These are phyloP conservation scores for Mya arenaria DNA, from an alignment of 1,140 invertebrate genomes.

Conservation along the genomic window DNA sequence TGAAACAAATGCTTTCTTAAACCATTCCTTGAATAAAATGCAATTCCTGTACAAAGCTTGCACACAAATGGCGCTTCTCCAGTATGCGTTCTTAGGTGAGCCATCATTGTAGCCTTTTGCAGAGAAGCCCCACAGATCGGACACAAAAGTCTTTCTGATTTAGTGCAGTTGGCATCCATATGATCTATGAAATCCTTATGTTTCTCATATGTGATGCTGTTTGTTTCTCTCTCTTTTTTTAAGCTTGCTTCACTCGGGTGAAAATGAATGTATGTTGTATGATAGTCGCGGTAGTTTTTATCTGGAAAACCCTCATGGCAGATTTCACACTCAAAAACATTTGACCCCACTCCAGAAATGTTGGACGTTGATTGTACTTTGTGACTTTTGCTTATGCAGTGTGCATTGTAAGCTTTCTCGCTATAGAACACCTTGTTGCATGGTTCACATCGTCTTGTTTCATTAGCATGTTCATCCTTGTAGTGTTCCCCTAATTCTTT, in stretches of 20 bases:
- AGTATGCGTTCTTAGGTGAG: conserved; percentile 73
- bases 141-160: conserved; percentile 64
- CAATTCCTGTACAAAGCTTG: conserved; percentile 67
- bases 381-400: conserved; percentile 67
- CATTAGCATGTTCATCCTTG: conserved; percentile 66
- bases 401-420: conserved; percentile 68
- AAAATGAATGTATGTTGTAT: conserved; percentile 71
- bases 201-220: conserved; percentile 65
- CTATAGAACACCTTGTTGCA: conserved; percentile 70
- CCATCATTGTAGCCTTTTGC: conserved; percentile 68
- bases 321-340: conserved; percentile 65
- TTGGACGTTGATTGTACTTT: conserved; percentile 60
- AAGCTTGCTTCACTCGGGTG: conserved; percentile 71
- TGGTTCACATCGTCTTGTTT: conserved; percentile 68
- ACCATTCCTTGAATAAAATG: conserved; percentile 65
- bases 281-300: conserved; percentile 67
- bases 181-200: conserved; percentile 64
- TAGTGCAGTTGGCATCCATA: conserved; percentile 57
- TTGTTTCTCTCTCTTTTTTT: conserved; percentile 55
- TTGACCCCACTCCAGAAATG: conserved; percentile 41
- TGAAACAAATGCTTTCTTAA: conserved; percentile 74
- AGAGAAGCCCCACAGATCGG: conserved; percentile 72
- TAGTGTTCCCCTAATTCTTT: conserved; percentile 72
- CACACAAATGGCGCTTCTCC: conserved; percentile 74
- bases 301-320: conserved; percentile 71